phyloP scores from a whole-genome alignment of 1,140 invertebrate genomes.

The Orussus abietinus region DNA sequence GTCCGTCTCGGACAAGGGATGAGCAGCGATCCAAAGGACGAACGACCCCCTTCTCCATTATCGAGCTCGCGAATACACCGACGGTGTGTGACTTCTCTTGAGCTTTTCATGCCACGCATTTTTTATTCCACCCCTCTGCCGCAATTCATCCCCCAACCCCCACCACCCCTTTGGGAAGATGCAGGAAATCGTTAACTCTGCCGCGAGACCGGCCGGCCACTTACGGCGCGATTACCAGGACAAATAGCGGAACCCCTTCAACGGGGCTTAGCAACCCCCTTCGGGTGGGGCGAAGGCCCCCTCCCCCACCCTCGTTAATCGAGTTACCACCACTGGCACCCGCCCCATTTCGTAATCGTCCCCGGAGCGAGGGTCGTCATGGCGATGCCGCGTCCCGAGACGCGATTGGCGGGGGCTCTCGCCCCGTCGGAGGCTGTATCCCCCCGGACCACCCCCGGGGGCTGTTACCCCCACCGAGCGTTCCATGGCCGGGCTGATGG shows the following conservation, averaged over 20 bases:
- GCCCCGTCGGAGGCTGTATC: neutral
- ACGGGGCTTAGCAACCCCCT: conserved; percentile 35
- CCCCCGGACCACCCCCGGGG: conserved; percentile 23
- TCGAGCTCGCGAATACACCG: conserved; percentile 24
- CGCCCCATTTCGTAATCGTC: conserved; percentile 42
- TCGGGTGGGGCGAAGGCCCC: conserved; percentile 23
- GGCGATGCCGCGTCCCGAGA: conserved; percentile 16
- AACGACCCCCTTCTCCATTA: conserved; percentile 27
- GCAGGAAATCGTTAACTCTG: neutral
- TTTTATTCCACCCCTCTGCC: no score
- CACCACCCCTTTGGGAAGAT: conserved; percentile 25
- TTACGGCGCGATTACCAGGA: conserved; percentile 42
- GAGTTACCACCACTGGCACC: conserved; percentile 38
- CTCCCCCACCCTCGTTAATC: conserved; percentile 31
- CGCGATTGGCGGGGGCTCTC: conserved; percentile 5
- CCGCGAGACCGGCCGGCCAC: conserved; percentile 17
- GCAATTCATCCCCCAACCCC: no score
- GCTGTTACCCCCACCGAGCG: conserved; percentile 22
- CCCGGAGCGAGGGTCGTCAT: conserved; percentile 38
- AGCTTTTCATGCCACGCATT: no score
- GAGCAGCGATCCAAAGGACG: conserved; percentile 17
- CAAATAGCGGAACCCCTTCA: no score
- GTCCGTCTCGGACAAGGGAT: conserved; percentile 18
- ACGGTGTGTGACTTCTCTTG: no score
- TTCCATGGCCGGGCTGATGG: conserved; percentile 17